These are phyloP conservation scores for Bombus terrestris DNA, from an alignment of 1,140 invertebrate species.

Conservation along the genomic window DNA sequence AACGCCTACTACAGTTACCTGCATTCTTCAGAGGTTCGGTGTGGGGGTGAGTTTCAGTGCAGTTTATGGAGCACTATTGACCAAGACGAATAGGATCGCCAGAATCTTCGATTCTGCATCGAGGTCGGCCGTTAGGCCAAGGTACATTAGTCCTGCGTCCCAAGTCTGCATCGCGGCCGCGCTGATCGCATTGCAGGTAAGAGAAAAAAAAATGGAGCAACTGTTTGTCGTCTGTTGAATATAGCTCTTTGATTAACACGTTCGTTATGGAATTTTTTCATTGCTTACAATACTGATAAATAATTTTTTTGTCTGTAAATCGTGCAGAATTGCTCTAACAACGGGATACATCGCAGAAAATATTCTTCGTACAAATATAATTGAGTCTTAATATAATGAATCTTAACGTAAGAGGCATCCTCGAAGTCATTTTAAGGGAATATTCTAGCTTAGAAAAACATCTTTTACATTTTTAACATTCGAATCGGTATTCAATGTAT, in stretches of 20 bases:
- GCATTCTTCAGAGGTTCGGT: conserved; percentile 86
- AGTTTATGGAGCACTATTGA: conserved; percentile 90
- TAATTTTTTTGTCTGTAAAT: neutral
- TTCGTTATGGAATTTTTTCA: neutral
- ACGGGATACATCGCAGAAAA: neutral
- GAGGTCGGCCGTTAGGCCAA: conserved; percentile 86
- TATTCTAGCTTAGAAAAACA: too few relatives aligned
- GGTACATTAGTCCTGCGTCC: conserved; percentile 89
- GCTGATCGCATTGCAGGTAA: conserved; percentile 84
- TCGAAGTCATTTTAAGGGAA: too few relatives aligned
- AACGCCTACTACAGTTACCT: conserved; percentile 85
- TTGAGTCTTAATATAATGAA: too few relatives aligned
- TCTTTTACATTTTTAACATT: too few relatives aligned
- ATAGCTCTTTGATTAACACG: neutral
- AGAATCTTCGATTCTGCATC: conserved; percentile 89
- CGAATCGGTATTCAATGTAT: too few relatives aligned
- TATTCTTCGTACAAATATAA: neutral
- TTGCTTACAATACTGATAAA: neutral
- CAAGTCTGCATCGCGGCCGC: conserved; percentile 88
- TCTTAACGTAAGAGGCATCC: too few relatives aligned
- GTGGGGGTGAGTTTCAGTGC: conserved; percentile 89
- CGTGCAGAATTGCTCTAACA: neutral
- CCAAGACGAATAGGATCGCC: conserved; percentile 91
- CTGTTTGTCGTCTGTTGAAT: neutral
- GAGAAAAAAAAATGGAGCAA: neutral